Percentiles rank a stretch among this genome's conserved stretches.
Evolutionary conservation across 2,888 invertebrate genomes (phyloP).

Genomic region (Coenonympha arcania): DNA sequence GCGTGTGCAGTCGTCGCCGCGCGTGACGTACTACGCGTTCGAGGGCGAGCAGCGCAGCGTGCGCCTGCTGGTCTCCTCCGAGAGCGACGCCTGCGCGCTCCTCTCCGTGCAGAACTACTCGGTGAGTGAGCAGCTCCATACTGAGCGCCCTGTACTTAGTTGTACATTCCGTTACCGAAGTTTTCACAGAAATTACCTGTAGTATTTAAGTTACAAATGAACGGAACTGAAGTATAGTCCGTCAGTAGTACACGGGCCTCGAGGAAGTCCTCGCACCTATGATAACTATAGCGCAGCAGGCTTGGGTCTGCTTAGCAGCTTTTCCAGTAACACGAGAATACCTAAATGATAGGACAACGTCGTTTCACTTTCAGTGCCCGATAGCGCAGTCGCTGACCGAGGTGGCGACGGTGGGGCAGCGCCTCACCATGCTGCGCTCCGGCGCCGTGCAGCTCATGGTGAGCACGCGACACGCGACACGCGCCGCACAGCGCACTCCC

Average conservation of each 20-base stretch:
- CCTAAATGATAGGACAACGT: too few relatives aligned
- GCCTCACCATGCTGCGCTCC: slow-evolving; percentile 57
- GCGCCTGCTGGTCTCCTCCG: slow-evolving; percentile 48
- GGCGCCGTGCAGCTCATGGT: slow-evolving; percentile 57
- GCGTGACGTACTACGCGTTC: slow-evolving; percentile 48
- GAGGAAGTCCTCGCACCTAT: too few relatives aligned
- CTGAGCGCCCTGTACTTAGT: too few relatives aligned
- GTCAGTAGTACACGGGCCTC: too few relatives aligned
- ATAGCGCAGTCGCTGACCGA: slow-evolving; percentile 45
- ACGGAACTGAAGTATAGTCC: too few relatives aligned
- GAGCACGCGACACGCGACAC: slow-evolving; percentile 22
- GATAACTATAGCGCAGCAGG: too few relatives aligned
- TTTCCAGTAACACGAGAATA: too few relatives aligned
- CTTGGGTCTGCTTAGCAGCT: too few relatives aligned
- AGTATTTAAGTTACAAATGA: too few relatives aligned
- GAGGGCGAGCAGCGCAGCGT: slow-evolving; percentile 40
- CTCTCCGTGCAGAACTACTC: slow-evolving; percentile 53
- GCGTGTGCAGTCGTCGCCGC: slow-evolving; percentile 43
- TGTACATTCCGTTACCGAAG: too few relatives aligned
- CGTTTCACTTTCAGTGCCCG: slow-evolving; percentile 61
- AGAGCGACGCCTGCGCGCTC: slow-evolving; percentile 53
- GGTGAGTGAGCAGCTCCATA: slow-evolving; percentile 29
- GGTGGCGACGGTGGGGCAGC: slow-evolving; percentile 30
- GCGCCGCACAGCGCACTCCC: too few relatives aligned
- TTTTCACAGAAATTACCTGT: too few relatives aligned